These are phyloP conservation scores for Halcyon badia DNA, from an alignment of 2,797 vertebrate species.

Conservation along the genomic window DNA sequence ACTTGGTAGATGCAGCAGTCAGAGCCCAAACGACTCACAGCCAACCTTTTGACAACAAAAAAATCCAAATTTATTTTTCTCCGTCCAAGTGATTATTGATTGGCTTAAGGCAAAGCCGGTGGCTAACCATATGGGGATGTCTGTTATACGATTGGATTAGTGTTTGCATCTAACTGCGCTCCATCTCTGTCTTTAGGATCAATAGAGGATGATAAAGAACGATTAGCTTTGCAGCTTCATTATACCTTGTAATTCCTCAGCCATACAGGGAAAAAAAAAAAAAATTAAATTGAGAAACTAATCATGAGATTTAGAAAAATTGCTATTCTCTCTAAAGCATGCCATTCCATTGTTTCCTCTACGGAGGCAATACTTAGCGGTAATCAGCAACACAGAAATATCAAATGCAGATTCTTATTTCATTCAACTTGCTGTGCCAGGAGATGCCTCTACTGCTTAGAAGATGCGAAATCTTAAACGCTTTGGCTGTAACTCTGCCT, in stretches of 20 bases:
- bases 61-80: constrained; percentile 46
- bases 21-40: background rate
- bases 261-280: background rate
- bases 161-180: constrained; percentile 54
- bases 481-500: background rate
- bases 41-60: background rate
- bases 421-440: background rate
- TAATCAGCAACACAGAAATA: background rate
- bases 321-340: background rate
- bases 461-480: background rate
- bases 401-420: background rate
- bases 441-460: background rate
- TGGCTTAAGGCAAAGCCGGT: constrained; percentile 79
- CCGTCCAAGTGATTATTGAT: constrained; percentile 80
- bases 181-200: constrained; percentile 67
- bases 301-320: background rate
- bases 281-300: background rate
- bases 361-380: background rate
- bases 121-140: constrained; percentile 76
- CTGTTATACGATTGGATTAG: constrained; percentile 82
- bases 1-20: background rate
- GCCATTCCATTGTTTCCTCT: background rate
- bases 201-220: constrained; percentile 74
- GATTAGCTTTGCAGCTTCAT: constrained; percentile 57
- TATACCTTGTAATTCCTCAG: constrained; percentile 1